Conservation (phyloP, 92 coral and sea anemone species). For the Palythoa grandiflora region DNA sequence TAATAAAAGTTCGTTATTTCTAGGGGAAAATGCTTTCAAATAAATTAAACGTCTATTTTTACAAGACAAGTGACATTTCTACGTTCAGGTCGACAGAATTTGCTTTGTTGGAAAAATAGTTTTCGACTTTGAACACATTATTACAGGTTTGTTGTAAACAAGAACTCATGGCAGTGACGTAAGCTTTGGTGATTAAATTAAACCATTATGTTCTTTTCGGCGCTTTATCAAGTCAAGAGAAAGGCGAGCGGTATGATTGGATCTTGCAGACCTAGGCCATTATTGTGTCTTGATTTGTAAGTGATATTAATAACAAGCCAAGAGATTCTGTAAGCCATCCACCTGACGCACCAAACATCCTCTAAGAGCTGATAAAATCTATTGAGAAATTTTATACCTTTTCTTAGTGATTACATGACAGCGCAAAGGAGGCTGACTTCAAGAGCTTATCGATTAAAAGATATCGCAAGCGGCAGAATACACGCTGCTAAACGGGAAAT, state of each 20-base stretch:
- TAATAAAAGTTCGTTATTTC: not conserved
- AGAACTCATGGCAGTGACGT: constrained; percentile 33
- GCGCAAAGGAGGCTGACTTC: constrained; percentile 37
- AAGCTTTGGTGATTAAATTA: constrained; percentile 46
- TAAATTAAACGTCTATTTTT: not conserved
- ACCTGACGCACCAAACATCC: constrained; percentile 38
- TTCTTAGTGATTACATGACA: constrained; percentile 30
- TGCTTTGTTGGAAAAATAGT: constrained; percentile 19
- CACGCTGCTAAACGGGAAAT: constrained; percentile 30
- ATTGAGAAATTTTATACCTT: constrained; percentile 37
- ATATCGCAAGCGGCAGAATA: constrained; percentile 13
- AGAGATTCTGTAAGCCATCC: constrained; percentile 48
- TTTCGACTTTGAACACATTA: constrained; percentile 41
- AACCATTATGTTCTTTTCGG: constrained; percentile 50
- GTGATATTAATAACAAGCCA: constrained; percentile 44
- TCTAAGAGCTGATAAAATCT: constrained; percentile 45
- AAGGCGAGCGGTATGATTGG: constrained; percentile 37
- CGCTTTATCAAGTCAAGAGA: constrained; percentile 57
- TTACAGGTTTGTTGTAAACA: constrained; percentile 35
- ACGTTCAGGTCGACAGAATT: constrained; percentile 13
- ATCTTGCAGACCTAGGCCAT: constrained; percentile 18
- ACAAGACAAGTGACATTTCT: not conserved
- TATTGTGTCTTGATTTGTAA: constrained; percentile 34
- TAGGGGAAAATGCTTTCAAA: not conserved
- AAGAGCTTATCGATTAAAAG: constrained; percentile 46